Conservation (phyloP, 2,797 vertebrate genomes). For the Spondyliosoma cantharus region DNA sequence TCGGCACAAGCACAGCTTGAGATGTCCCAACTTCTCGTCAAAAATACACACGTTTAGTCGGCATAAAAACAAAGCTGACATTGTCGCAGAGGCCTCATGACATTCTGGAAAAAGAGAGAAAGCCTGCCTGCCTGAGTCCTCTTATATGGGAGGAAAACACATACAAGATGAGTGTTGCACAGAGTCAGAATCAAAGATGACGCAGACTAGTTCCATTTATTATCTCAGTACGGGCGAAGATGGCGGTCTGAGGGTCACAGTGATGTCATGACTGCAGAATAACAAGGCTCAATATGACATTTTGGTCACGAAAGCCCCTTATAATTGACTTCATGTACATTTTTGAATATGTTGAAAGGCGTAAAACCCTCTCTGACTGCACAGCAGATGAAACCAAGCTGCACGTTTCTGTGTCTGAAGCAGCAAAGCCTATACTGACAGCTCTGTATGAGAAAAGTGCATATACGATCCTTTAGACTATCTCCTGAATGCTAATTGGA, state of each 20-base stretch:
- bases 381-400: constrained; percentile 37
- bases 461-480: constrained; percentile 22
- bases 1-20: no score
- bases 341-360: constrained; percentile 13
- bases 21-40: no score
- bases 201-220: constrained; percentile 60
- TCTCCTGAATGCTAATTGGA: constrained; percentile 63
- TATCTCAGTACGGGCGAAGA: constrained; percentile 25
- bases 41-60: no score
- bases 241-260: constrained; percentile 33
- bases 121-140: constrained; percentile 71
- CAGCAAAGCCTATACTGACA: constrained; percentile 36
- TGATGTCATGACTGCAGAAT: constrained; percentile 52
- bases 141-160: constrained; percentile 45
- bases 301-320: constrained; percentile 32
- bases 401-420: constrained; percentile 19
- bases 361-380: constrained; percentile 17
- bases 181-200: constrained; percentile 59
- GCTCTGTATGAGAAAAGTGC: constrained; percentile 42
- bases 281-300: constrained; percentile 45
- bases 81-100: no score
- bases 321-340: constrained; percentile 49
- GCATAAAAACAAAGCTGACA: no score
- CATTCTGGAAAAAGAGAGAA: neutral
- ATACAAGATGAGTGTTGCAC: constrained; percentile 47